Percentiles rank a stretch among this genome's conserved stretches.
Evolutionary conservation across 2,113 vertebrate species (phyloP).

Genomic region (Accipiter cooperii): DNA sequence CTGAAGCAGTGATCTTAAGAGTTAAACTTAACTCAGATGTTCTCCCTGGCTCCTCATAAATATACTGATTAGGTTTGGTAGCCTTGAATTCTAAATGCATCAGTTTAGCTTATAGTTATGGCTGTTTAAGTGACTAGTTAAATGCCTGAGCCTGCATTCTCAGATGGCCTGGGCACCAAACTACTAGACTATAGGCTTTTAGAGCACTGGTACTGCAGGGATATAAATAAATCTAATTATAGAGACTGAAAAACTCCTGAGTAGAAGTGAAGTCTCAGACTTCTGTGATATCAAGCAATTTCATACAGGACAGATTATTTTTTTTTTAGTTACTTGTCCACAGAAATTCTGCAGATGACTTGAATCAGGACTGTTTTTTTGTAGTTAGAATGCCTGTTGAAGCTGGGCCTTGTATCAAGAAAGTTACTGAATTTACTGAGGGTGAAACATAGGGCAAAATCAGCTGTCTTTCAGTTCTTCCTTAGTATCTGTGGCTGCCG

Average conservation of each 20-base stretch:
- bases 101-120: not conserved
- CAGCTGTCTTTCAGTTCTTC: not conserved
- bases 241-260: not conserved
- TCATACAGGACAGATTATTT: not conserved
- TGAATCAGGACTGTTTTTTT: not conserved
- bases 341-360: not conserved
- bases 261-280: not conserved
- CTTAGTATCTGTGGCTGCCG: not conserved
- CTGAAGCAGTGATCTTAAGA: not conserved
- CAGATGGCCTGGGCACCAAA: not conserved
- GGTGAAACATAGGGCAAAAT: not conserved
- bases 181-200: not conserved
- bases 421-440: not conserved
- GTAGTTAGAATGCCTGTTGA: not conserved
- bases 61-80: not conserved
- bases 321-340: not conserved
- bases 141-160: not conserved
- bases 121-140: not conserved
- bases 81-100: not conserved
- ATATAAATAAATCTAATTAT: not conserved
- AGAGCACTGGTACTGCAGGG: not conserved
- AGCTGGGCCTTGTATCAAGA: not conserved
- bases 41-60: not conserved
- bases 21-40: rapidly evolving
- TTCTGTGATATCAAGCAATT: not conserved